phyloP scores from a whole-genome alignment of 2,113 vertebrate species.

The Corvus hawaiiensis region DNA sequence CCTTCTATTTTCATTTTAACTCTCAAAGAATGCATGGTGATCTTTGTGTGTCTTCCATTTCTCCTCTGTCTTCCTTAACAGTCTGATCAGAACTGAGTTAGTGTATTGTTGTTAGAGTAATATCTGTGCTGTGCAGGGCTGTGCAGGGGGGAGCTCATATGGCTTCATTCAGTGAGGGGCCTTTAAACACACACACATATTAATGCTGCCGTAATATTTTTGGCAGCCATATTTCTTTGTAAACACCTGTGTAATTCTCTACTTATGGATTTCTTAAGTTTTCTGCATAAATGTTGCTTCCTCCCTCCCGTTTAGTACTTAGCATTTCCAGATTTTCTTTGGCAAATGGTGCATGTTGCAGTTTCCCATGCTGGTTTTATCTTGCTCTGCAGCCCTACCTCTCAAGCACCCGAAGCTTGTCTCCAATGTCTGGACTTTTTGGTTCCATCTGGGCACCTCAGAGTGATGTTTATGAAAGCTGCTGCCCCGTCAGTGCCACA shows the following conservation, averaged over 20 bases:
- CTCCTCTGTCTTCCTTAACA: not conserved
- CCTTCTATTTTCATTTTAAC: not conserved
- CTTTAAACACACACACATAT: not conserved
- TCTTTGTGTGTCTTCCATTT: not conserved
- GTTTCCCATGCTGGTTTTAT: not conserved
- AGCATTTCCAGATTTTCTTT: not conserved
- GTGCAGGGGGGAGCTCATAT: not conserved
- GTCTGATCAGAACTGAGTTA: not conserved
- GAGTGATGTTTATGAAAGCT: slow-evolving; percentile 86
- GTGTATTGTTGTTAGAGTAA: not conserved
- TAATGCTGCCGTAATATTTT: not conserved
- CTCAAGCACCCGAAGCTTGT: slow-evolving; percentile 93
- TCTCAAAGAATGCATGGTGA: not conserved
- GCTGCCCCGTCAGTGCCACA: slow-evolving; percentile 79
- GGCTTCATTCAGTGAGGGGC: not conserved
- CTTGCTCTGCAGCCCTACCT: slow-evolving; percentile 85
- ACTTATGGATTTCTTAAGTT: not conserved
- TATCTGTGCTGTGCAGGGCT: fast-evolving
- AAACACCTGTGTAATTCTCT: not conserved
- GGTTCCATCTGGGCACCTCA: slow-evolving; percentile 99
- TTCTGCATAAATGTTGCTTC: not conserved
- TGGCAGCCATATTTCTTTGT: not conserved
- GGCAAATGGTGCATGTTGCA: not conserved
- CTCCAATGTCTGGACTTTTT: slow-evolving; percentile 97
- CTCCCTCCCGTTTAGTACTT: not conserved